Evolutionary conservation across 2,113 vertebrate species (phyloP).

Genomic region (Salvator merianae): DNA sequence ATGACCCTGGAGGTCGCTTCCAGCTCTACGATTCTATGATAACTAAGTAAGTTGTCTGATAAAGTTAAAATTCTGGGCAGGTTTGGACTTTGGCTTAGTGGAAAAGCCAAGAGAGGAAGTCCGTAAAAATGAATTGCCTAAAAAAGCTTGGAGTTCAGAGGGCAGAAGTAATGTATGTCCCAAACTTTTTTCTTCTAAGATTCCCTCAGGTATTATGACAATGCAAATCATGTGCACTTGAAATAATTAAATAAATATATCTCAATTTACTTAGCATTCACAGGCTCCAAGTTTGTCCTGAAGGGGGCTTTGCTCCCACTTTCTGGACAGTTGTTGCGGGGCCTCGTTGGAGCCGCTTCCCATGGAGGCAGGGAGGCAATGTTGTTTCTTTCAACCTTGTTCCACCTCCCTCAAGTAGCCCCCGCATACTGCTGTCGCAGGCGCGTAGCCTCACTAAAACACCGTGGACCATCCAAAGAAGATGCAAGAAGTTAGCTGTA

Average conservation of each 20-base stretch:
- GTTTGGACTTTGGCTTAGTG: not conserved
- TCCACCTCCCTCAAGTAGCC: no score
- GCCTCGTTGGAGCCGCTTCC: no score
- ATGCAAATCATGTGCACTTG: not conserved
- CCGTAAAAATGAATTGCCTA: not conserved
- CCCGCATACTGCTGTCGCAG: no score
- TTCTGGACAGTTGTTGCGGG: no score
- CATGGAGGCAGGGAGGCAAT: no score
- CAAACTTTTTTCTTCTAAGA: not conserved
- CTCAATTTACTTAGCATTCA: not conserved
- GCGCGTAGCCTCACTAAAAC: no score
- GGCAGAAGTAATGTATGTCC: not conserved
- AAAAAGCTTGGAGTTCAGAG: not conserved
- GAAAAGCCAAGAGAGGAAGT: no score
- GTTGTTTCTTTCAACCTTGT: no score
- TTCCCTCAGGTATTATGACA: conserved; percentile 1
- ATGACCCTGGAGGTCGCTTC: no score
- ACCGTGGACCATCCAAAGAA: no score
- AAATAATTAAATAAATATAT: not conserved
- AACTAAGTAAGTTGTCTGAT: not conserved
- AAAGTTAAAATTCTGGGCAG: not conserved
- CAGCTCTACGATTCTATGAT: no score
- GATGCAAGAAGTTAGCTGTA: no score
- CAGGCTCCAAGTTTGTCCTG: conserved; percentile 10
- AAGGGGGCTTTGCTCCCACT: not conserved